Conservation (phyloP, 2,113 vertebrate species). For the Anoura caudifer region DNA sequence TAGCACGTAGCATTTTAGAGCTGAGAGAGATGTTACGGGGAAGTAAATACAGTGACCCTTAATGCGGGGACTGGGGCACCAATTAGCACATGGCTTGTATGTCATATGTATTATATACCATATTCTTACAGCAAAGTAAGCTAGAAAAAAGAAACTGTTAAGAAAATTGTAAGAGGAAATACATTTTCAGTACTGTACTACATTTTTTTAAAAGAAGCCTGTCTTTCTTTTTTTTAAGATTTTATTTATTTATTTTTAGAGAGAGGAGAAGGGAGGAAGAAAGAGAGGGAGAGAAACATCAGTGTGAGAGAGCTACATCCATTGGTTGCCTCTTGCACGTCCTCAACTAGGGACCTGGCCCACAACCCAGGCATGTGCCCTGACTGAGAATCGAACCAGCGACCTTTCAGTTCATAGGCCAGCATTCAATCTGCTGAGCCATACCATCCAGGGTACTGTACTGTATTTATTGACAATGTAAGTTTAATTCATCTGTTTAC, state of each 20-base stretch:
- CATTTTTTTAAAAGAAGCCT: neutral
- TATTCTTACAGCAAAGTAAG: neutral
- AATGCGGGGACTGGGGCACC: neutral
- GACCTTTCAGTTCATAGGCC: too few species aligned
- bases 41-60: neutral
- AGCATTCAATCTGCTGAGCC: too few species aligned
- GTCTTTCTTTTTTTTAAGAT: too few species aligned
- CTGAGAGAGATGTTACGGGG: neutral
- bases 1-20: neutral
- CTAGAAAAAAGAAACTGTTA: neutral
- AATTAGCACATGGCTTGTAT: neutral
- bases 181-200: neutral
- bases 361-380: too few species aligned
- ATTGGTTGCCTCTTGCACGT: too few species aligned
- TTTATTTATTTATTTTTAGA: too few species aligned
- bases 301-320: too few species aligned
- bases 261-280: too few species aligned
- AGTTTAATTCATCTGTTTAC: neutral
- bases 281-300: too few species aligned
- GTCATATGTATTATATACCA: neutral
- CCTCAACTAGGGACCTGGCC: too few species aligned
- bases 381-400: too few species aligned
- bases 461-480: neutral
- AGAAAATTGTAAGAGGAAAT: neutral
- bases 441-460: neutral